Percentiles rank a stretch among this genome's conserved stretches.
Evolutionary conservation across 2,797 vertebrate species (phyloP).

Genomic region (Forpus xanthops): DNA sequence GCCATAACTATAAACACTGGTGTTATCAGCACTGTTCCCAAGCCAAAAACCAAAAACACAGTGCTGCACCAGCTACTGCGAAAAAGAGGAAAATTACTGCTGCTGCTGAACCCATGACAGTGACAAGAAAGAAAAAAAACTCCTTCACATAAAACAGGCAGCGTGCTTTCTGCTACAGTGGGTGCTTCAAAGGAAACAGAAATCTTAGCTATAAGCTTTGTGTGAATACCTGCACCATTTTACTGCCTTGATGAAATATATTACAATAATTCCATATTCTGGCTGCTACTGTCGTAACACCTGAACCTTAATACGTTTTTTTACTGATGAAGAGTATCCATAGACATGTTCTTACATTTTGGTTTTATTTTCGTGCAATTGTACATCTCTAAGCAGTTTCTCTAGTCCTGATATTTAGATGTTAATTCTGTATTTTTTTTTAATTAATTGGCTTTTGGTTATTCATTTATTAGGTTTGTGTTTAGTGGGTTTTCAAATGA

Average conservation of each 20-base stretch:
- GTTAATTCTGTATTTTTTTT: neutral
- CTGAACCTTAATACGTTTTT: neutral
- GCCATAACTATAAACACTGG: too few species aligned
- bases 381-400: neutral
- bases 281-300: neutral
- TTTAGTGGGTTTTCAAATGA: neutral
- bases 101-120: too few species aligned
- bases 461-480: neutral
- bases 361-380: neutral
- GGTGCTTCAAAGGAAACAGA: neutral
- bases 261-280: neutral
- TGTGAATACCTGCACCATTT: neutral
- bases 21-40: too few species aligned
- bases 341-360: neutral
- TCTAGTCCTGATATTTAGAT: neutral
- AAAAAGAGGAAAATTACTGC: too few species aligned
- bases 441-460: neutral
- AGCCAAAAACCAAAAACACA: too few species aligned
- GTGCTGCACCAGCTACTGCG: too few species aligned
- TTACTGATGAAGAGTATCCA: neutral
- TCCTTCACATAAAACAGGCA: neutral
- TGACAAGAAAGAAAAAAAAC: neutral
- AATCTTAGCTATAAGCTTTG: neutral
- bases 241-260: neutral
- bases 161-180: neutral